These are phyloP conservation scores for Pseudocheirus occidentalis DNA, from an alignment of 2,797 vertebrate genomes.

Conservation along the genomic window DNA sequence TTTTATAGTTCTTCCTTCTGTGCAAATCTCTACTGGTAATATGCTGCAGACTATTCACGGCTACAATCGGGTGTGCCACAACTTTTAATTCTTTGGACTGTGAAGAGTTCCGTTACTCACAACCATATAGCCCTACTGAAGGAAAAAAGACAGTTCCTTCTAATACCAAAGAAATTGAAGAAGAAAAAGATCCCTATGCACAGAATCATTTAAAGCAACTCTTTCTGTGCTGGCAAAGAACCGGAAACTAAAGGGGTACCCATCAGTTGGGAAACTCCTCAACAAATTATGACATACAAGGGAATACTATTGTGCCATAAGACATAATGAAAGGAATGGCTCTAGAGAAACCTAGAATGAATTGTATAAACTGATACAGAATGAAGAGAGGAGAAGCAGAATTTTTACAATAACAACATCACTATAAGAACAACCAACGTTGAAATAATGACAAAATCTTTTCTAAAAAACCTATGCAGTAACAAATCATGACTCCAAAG, in stretches of 20 bases:
- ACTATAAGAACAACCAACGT: neutral
- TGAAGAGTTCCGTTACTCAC: neutral
- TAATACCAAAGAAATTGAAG: neutral
- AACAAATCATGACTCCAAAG: neutral
- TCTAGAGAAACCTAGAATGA: neutral
- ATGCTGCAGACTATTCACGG: neutral
- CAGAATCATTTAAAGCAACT: neutral
- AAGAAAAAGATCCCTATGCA: neutral
- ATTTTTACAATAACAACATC: neutral
- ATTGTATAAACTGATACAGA: neutral
- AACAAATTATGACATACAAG: neutral
- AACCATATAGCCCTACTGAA: neutral
- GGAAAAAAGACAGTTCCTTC: neutral
- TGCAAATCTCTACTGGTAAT: neutral
- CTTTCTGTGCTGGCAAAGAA: neutral
- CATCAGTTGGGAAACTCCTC: neutral
- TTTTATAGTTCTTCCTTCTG: neutral
- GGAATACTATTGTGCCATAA: neutral
- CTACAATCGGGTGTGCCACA: neutral
- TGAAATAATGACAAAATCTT: neutral
- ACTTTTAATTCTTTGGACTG: neutral
- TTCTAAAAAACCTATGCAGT: neutral
- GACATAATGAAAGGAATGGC: neutral
- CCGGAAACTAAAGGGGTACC: neutral
- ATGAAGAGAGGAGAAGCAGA: neutral